Base-by-base conservation (phyloP, 1,140 invertebrate genomes). In the Mactra quadrangularis region DNA sequence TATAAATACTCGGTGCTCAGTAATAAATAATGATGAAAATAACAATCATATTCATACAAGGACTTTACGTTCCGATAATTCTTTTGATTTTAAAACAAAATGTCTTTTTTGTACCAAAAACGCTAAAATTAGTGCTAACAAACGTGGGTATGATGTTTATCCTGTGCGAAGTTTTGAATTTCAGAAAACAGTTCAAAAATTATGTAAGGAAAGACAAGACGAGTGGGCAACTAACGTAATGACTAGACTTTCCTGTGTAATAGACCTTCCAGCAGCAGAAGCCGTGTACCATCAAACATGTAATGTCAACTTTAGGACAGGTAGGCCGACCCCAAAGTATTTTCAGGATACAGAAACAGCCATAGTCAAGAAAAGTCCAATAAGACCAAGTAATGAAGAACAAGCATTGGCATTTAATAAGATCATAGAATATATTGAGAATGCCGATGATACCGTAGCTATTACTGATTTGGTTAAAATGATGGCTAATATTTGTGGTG, bases 211-310 rank as follows among this genome's bases (percentile, higher is more conserved):
- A 17, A 68, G 83, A 75, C 45, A 62, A 33, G 85, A 84, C 68
- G 70, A 76, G 15, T 84, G 77, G 83, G 60, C 64, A 35, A 33
- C 27, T 38, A 71, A 72, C 25, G 78, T 84, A 25, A 31, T 17
- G 9, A 35, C 60, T 15, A 53, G 82, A 60, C 13, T 86, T 19
- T 13, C 71, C 29, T 25, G n/a, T 47, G 64, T 64, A n/a, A 35
- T 19, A 25, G 82, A 86, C 31, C 55, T 86, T 1, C 77, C 74
- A 59, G 85, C 85, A 22, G 62, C 74, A 15, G 82, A 84, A 62
- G 82, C 85, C 33, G 22, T 81, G 7, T 86, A 84, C 55, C 82
- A 85, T 57, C 47, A 84, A 11, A 9, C 9, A 11, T 85, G 85
- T 35, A 82, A 60, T 55, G 52, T 72, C 2, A 87, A 85, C 52